phyloP scores from a whole-genome alignment of 37 sponge, comb jelly and placozoan genomes.

The Eunapius fragilis region DNA sequence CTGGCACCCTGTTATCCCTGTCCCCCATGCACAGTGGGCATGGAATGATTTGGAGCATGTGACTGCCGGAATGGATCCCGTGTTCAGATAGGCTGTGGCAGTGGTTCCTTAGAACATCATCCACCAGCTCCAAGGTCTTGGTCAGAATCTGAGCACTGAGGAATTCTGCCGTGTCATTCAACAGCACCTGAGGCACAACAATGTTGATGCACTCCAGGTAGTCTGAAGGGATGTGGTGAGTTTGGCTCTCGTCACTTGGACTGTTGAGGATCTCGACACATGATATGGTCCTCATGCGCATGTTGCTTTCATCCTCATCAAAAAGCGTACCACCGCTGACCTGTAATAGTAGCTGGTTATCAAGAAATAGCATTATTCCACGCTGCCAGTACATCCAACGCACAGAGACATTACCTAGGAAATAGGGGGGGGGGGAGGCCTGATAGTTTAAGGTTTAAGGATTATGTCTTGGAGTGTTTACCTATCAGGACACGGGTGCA shows the following conservation, averaged over 20 bases:
- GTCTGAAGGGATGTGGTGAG: conserved; percentile 10
- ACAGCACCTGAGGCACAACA: conserved; percentile 29
- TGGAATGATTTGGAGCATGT: conserved; percentile 50
- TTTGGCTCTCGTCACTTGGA: background rate
- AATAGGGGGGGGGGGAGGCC: too few relatives aligned
- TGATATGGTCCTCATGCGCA: too few relatives aligned
- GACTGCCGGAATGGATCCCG: conserved; percentile 41
- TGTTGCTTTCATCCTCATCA: conserved; percentile 14
- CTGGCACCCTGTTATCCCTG: background rate
- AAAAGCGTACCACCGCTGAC: conserved; percentile 32
- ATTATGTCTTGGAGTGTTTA: too few relatives aligned
- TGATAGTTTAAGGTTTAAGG: too few relatives aligned
- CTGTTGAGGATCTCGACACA: background rate
- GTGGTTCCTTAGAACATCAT: conserved; percentile 35
- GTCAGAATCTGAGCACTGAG: conserved; percentile 4
- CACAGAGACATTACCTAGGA: conserved; percentile 26
- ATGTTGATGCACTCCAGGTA: conserved; percentile 53
- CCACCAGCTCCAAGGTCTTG: background rate
- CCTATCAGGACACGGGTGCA: too few relatives aligned
- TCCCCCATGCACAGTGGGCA: conserved; percentile 67
- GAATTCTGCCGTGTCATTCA: background rate
- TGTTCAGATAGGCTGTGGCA: conserved; percentile 39
- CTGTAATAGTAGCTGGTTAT: conserved; percentile 33
- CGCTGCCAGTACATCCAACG: conserved; percentile 75
- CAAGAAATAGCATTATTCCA: conserved; percentile 50